Base-by-base conservation (phyloP, 2,113 vertebrate species). In the Ranitomeya imitator region DNA sequence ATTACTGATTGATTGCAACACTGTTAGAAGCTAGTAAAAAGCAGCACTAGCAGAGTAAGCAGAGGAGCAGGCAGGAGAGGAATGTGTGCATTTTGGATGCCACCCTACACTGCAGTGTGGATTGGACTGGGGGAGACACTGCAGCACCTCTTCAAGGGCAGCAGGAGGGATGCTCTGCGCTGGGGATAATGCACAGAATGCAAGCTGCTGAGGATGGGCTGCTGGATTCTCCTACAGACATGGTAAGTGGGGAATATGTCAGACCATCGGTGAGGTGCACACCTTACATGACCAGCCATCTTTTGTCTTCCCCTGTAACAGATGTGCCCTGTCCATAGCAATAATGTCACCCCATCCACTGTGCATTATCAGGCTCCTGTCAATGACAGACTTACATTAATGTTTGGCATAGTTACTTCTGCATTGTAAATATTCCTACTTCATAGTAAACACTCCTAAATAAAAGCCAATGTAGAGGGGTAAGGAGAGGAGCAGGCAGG, bases 1-100 rank as follows among this genome's bases (percentile, higher is more conserved):
- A 89, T 85, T 74, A 73, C 81, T 89, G 87, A 89, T 89, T 85
- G 87, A 89, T 89, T 84, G 82, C 87, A 89, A 89, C 87, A 89
- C 80, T 85, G 82, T 45, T 59, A 73, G 60, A 76, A 89, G 61
- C 81, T 89, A 61, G 87, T 67, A 78, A 89, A 76, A 89, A 89
- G 82, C 87, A 83, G 87, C 71, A 83, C 67, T 74, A 57, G 73
- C 81, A 89, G 87, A 85, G 37, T 67, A 85, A 85, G 65, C 82
- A 57, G 81, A 89, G 87, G 87, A 79, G 23, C 57, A 69, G 78
- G 23, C 80, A 82, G 55, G 71, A 45, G 54, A 83, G 87, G 87
- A 84, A 88, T 88, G 87, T 80, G 63, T 80, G 63, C 87, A 59
- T 79, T 84, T 89, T 79, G 87, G 87, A 79, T 85, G 87, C 67